Percentiles rank a stretch among this genome's conserved stretches.
Conservation (phyloP, 1,140 invertebrate genomes). For the Zaprionus capensis region DNA sequence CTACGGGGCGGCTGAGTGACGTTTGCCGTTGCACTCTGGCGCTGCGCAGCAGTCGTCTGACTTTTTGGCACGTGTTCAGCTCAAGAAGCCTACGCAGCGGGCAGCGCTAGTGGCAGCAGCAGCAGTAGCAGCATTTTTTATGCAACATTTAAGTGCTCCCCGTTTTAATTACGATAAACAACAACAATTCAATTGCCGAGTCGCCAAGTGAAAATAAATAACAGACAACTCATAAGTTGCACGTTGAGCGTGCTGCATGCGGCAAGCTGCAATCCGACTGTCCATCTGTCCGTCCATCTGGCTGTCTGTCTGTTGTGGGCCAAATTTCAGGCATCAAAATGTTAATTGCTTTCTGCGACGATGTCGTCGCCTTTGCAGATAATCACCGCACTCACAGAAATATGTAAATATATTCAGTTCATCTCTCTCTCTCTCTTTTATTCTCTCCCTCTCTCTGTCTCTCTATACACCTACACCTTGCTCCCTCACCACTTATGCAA, state of each 20-base stretch:
- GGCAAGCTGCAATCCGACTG: slow-evolving; percentile 9
- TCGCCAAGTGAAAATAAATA: slow-evolving; percentile 44
- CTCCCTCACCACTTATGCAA: slow-evolving; percentile 32
- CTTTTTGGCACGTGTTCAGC: slow-evolving; percentile 78
- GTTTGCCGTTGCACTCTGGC: slow-evolving; percentile 71
- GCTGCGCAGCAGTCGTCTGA: slow-evolving; percentile 18
- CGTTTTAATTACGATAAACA: slow-evolving; percentile 77
- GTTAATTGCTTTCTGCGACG: slow-evolving; percentile 75
- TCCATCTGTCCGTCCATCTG: background rate
- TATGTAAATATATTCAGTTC: background rate
- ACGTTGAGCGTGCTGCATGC: slow-evolving; percentile 21
- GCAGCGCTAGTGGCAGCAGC: slow-evolving; percentile 3
- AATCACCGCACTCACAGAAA: slow-evolving; percentile 31
- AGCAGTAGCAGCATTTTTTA: slow-evolving; percentile 61
- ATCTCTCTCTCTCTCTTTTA: background rate
- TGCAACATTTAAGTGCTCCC: slow-evolving; percentile 79
- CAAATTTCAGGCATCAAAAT: slow-evolving; percentile 68
- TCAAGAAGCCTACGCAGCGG: slow-evolving; percentile 53
- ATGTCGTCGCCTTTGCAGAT: slow-evolving; percentile 32
- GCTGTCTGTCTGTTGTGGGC: slow-evolving; percentile 30
- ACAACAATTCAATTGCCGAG: slow-evolving; percentile 63
- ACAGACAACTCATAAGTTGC: slow-evolving; percentile 49
- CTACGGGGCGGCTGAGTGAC: slow-evolving; percentile 66
- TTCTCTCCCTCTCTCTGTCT: background rate
- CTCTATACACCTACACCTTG: slow-evolving; percentile 1